These are phyloP conservation scores for Peromyscus maniculatus DNA, from an alignment of 2,113 vertebrate genomes.

Conservation along the genomic window DNA sequence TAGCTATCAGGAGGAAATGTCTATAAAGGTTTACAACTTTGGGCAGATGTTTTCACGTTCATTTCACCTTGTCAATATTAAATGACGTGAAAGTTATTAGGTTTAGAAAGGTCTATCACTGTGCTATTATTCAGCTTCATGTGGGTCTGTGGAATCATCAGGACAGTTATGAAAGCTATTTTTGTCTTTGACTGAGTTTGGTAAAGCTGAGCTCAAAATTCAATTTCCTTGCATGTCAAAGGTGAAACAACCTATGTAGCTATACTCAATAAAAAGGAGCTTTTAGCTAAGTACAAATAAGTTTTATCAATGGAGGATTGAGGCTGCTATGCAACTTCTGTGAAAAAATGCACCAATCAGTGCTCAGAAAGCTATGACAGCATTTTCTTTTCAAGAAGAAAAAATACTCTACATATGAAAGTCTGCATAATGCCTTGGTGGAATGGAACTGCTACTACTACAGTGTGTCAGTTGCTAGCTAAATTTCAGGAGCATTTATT, in stretches of 20 bases:
- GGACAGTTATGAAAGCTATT: slow-evolving; percentile 72
- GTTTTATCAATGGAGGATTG: not conserved
- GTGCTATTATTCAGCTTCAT: slow-evolving; percentile 75
- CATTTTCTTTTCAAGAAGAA: not conserved
- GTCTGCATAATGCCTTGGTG: slow-evolving; percentile 67
- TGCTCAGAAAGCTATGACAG: not conserved
- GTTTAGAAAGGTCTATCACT: slow-evolving; percentile 53
- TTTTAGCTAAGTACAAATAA: slow-evolving; percentile 59
- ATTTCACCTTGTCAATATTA: slow-evolving; percentile 77
- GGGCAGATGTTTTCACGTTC: slow-evolving; percentile 36
- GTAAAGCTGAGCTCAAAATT: slow-evolving; percentile 67
- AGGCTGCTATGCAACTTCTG: not conserved
- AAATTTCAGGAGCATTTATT: slow-evolving; percentile 77
- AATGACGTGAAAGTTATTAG: slow-evolving; percentile 73
- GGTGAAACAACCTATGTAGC: slow-evolving; percentile 64
- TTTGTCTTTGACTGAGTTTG: slow-evolving; percentile 75
- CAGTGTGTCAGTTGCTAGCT: slow-evolving; percentile 72
- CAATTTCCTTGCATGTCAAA: slow-evolving; percentile 74
- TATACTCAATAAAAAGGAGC: slow-evolving; percentile 47
- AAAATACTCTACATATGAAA: slow-evolving; percentile 60
- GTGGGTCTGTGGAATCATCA: slow-evolving; percentile 67
- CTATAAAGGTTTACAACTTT: not conserved
- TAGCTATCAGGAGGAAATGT: not conserved
- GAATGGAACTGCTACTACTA: slow-evolving; percentile 67
- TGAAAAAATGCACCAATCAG: not conserved